Evolutionary conservation across 2,888 invertebrate genomes (phyloP).

Genomic region (Caradrina clavipalpis): DNA sequence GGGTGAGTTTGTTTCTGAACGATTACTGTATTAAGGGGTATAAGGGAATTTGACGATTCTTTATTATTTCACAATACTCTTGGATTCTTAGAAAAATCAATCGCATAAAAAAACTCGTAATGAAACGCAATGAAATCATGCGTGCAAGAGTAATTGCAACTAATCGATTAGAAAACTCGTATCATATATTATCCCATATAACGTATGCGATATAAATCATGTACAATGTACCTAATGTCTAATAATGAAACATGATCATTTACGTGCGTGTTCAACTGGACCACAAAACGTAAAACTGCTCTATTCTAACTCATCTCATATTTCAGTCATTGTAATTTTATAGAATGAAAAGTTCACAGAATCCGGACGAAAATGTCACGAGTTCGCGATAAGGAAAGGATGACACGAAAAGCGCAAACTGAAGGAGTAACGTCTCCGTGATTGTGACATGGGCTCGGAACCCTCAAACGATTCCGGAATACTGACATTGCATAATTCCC

Average conservation of each 20-base stretch:
- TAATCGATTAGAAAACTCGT: slow-evolving; percentile 49
- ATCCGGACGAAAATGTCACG: slow-evolving; percentile 38
- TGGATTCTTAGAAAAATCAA: slow-evolving; percentile 1
- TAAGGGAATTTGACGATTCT: too few relatives aligned
- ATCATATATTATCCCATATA: slow-evolving; percentile 29
- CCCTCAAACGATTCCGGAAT: slow-evolving; percentile 48
- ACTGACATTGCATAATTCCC: slow-evolving; percentile 43
- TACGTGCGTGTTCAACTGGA: slow-evolving; percentile 36
- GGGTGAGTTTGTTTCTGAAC: background rate
- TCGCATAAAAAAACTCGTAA: background rate
- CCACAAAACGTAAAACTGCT: slow-evolving; percentile 5
- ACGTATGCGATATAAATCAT: slow-evolving; percentile 25
- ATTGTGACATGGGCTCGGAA: slow-evolving; percentile 39
- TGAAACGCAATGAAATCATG: slow-evolving; percentile 34
- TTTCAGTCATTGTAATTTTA: background rate
- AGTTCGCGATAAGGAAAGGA: slow-evolving; percentile 34
- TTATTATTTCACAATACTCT: too few relatives aligned
- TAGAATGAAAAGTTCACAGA: slow-evolving; percentile 7
- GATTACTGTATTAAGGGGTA: too few relatives aligned
- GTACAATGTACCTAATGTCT: slow-evolving; percentile 10
- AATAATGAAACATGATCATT: slow-evolving; percentile 39
- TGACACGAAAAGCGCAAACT: slow-evolving; percentile 35
- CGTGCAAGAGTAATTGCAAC: slow-evolving; percentile 44
- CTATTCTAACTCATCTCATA: slow-evolving; percentile 8
- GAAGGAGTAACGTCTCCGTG: slow-evolving; percentile 30